These are phyloP conservation scores for Microchirus variegatus DNA, from an alignment of 2,797 vertebrate genomes.

Conservation along the genomic window DNA sequence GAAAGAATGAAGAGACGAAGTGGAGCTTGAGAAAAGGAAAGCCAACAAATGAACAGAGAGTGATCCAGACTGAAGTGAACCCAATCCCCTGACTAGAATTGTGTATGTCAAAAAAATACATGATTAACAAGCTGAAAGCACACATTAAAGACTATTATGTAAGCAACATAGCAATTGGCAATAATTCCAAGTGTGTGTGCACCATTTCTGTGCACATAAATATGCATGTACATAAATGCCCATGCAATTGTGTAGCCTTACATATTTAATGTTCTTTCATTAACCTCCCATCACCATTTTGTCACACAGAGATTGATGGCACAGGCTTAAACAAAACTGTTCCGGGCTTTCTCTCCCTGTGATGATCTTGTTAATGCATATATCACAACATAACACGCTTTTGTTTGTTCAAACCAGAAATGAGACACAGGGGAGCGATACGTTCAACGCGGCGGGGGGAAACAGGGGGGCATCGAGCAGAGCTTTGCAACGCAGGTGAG, in stretches of 20 bases:
- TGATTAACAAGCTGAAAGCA: not conserved
- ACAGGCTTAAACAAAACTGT: conserved; percentile 5
- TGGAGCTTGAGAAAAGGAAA: not conserved
- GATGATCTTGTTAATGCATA: conserved; percentile 12
- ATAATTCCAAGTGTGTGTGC: no score
- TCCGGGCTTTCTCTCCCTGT: not conserved
- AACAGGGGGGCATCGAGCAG: conserved; percentile 26
- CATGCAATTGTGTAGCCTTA: conserved; percentile 3
- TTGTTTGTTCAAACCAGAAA: conserved; percentile 1
- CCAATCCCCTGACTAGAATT: not conserved
- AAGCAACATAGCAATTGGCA: not conserved
- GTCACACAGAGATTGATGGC: not conserved
- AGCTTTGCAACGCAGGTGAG: conserved; percentile 43
- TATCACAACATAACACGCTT: conserved; percentile 3
- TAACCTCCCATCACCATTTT: not conserved
- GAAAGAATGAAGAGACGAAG: not conserved
- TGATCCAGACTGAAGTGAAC: not conserved
- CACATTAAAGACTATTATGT: conserved; percentile 3
- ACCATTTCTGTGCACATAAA: not conserved
- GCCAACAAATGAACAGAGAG: not conserved
- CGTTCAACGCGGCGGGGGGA: conserved; percentile 25
- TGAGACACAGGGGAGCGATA: not conserved
- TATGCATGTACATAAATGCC: not conserved
- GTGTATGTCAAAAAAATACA: conserved; percentile 7
- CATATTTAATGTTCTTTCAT: not conserved